Evolutionary conservation across 2,797 vertebrate genomes (phyloP), one percentile per base, ranked within the genome.

Genomic region (Tauraco hartlaubi): DNA sequence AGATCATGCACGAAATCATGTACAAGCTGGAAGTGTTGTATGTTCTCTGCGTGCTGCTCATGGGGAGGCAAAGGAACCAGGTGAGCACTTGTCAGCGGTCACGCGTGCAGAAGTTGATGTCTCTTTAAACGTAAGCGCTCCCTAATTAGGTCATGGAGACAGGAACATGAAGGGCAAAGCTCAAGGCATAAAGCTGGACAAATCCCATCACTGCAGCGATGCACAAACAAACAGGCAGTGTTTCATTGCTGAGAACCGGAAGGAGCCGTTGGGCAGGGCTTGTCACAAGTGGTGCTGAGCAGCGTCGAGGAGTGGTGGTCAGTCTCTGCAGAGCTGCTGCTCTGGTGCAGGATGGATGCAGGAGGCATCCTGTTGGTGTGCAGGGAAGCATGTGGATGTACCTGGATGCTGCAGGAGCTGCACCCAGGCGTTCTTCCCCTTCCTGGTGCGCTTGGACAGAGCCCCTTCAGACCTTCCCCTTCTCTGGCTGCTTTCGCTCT

Each of bases 1-100:
- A 99, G 98, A 99, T 99, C 23, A 99, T 99, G 97, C 99, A 99
- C 2, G 99, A 99, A 97, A 99, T 99, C 85, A 99, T 99, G 99
- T 99, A 99, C 94, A 99, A 99, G 95, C 98, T 99, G 97, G 99
- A 99, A 94, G 99, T 99, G 92, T 98, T 99, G 8, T 99, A 99
- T 26, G 99, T 99, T 81, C 99, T 99, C 9, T 99, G 99, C 12
- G 99, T 99, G 62, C 98, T 99, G 75, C 98, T 99, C 55, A 99
- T 99, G 99, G 99, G 99, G 49, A 98, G 99, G 39, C 99, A 99
- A 95, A 99, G 99, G 94, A 99, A 99, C 96, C 99, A 99, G 99
- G 99, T 99, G 93, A 95, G 95, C 28, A 2, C n/a, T 84, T n/a
- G n/a, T 4, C 15, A 23, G 6, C 5, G 5, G 12, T 49, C 69